Conservation (phyloP, 2,113 vertebrate genomes). For the Xiphophorus hellerii region DNA sequence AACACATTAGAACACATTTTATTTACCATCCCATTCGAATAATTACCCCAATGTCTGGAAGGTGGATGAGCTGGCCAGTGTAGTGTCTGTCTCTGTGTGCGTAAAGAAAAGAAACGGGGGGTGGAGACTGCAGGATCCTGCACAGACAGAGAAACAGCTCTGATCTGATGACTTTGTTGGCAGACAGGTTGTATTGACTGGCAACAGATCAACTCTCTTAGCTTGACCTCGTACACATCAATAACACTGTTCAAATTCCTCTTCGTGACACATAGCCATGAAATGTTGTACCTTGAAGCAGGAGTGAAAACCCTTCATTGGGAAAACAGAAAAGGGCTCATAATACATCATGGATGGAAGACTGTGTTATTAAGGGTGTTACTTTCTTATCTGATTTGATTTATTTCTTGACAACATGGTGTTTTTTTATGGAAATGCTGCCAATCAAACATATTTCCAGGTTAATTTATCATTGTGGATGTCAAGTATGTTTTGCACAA, state of each 20-base stretch:
- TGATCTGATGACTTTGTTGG: slow-evolving; percentile 67
- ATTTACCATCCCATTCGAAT: slow-evolving; percentile 54
- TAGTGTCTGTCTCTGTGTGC: slow-evolving; percentile 15
- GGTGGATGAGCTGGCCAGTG: slow-evolving; percentile 16
- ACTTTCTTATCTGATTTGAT: slow-evolving; percentile 8
- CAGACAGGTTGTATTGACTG: slow-evolving; percentile 66
- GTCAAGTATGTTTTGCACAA: background rate
- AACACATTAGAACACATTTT: slow-evolving; percentile 11
- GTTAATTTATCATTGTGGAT: slow-evolving; percentile 7
- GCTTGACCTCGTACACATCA: slow-evolving; percentile 58
- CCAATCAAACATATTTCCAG: background rate
- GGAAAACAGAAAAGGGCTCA: background rate
- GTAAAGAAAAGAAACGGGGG: slow-evolving; percentile 1
- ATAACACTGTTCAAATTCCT: slow-evolving; percentile 46
- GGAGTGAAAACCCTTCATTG: slow-evolving; percentile 17
- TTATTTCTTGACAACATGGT: slow-evolving; percentile 13
- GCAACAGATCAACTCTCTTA: slow-evolving; percentile 55
- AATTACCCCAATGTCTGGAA: slow-evolving; percentile 28
- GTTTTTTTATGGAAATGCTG: background rate
- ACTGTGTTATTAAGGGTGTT: background rate
- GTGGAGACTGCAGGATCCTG: slow-evolving; percentile 23
- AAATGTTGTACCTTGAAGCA: slow-evolving; percentile 37
- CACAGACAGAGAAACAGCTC: slow-evolving; percentile 47
- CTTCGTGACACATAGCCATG: slow-evolving; percentile 31
- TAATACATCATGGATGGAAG: slow-evolving; percentile 2